A percentile compares a stretch with the other conserved stretches of the same genome.
Evolutionary conservation across 2,113 vertebrate species (phyloP).

Genomic region (Craseonycteris thonglongyai): DNA sequence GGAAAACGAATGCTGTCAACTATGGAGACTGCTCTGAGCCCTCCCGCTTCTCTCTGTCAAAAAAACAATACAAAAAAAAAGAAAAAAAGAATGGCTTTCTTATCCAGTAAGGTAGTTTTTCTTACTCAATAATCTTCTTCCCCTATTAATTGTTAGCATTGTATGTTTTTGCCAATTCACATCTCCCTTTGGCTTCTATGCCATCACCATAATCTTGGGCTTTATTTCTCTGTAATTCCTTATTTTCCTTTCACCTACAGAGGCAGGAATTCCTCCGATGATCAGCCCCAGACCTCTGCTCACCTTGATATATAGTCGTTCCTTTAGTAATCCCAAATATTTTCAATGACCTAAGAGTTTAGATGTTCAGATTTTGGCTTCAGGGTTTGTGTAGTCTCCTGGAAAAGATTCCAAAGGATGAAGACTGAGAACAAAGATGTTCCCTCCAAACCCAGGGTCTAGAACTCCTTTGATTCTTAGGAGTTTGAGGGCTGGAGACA

Average conservation of each 20-base stretch:
- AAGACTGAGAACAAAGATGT: background rate
- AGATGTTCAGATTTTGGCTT: background rate
- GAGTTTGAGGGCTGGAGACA: background rate
- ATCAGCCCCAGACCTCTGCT: background rate
- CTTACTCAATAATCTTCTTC: background rate
- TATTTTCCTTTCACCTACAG: background rate
- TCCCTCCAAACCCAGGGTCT: background rate
- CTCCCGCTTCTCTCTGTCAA: too few species aligned
- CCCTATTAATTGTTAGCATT: background rate
- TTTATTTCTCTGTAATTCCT: background rate
- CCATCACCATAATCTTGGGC: background rate
- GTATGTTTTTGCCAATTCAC: background rate
- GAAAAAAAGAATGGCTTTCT: background rate
- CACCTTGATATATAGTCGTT: background rate
- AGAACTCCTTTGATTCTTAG: background rate
- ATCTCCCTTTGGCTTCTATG: background rate
- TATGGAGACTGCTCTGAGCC: too few species aligned
- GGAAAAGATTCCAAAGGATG: background rate
- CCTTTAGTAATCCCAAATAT: background rate
- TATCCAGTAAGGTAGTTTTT: background rate
- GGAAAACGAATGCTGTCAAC: too few species aligned
- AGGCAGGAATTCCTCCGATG: background rate
- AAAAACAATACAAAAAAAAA: too few species aligned
- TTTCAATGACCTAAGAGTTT: background rate
- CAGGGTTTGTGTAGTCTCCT: background rate